These are phyloP conservation scores for Junonia oenone DNA, from an alignment of 2,888 invertebrate species.

Conservation along the genomic window DNA sequence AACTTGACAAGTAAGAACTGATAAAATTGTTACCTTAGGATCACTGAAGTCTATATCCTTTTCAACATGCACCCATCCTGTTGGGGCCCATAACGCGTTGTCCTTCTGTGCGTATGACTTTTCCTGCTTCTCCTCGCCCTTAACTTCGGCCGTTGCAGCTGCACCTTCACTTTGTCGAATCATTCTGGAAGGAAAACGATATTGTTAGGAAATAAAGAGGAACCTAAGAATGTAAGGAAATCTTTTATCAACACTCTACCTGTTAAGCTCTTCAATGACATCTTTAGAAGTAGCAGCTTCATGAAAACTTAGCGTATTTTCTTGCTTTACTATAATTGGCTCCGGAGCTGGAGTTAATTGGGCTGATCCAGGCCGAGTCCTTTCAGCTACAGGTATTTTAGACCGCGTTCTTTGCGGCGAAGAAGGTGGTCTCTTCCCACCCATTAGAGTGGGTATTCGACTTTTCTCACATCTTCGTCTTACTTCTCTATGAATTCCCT, in stretches of 20 bases:
- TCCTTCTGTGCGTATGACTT: slow-evolving; percentile 65
- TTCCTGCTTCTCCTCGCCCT: slow-evolving; percentile 37
- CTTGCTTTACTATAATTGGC: slow-evolving; percentile 70
- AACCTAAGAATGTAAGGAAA: too few species aligned
- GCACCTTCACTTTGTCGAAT: slow-evolving; percentile 66
- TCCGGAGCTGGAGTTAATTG: slow-evolving; percentile 44
- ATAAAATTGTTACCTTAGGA: slow-evolving; percentile 86
- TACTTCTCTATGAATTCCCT: slow-evolving; percentile 53
- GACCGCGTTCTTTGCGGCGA: slow-evolving; percentile 61
- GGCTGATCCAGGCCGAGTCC: slow-evolving; percentile 37
- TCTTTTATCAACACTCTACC: slow-evolving; percentile 42
- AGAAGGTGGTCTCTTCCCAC: slow-evolving; percentile 69
- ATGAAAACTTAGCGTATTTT: slow-evolving; percentile 84
- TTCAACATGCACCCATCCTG: slow-evolving; percentile 90
- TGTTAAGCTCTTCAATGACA: slow-evolving; percentile 86
- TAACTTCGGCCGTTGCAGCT: slow-evolving; percentile 37
- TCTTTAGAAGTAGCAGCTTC: slow-evolving; percentile 87
- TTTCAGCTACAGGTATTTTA: slow-evolving; percentile 66
- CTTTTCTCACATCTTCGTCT: slow-evolving; percentile 73
- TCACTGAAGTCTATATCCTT: slow-evolving; percentile 88
- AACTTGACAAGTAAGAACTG: too few species aligned
- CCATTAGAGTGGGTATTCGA: slow-evolving; percentile 76
- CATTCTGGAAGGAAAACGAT: slow-evolving; percentile 49
- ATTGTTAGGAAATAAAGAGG: too few species aligned
- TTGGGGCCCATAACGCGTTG: slow-evolving; percentile 83